Conservation (phyloP, 2,113 vertebrate genomes). For the Egretta garzetta region DNA sequence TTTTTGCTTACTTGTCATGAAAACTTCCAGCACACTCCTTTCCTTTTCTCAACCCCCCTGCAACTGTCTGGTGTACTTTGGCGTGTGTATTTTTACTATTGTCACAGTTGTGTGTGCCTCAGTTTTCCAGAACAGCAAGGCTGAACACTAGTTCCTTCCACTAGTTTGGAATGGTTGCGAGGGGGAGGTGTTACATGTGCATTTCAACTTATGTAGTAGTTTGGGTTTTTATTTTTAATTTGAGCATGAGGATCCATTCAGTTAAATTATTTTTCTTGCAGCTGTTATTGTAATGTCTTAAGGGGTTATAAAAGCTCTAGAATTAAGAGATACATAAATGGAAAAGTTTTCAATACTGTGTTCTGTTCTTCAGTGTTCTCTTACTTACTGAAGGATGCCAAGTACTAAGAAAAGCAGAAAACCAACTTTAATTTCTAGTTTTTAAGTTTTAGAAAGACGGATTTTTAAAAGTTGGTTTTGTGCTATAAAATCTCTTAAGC, state of each 20-base stretch:
- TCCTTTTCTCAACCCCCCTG: neutral
- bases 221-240: neutral
- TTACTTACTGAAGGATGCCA: neutral
- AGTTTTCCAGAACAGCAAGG: neutral
- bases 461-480: neutral
- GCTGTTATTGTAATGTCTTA: neutral
- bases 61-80: neutral
- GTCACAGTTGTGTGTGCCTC: neutral
- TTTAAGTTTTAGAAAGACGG: neutral
- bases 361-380: neutral
- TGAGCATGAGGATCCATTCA: neutral
- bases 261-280: neutral
- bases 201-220: neutral
- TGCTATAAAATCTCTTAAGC: conserved; percentile 4
- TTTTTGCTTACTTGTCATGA: neutral
- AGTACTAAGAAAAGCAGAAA: neutral
- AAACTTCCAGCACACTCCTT: neutral
- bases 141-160: neutral
- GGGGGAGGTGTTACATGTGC: neutral
- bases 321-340: fast-evolving
- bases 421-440: neutral
- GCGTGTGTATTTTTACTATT: neutral
- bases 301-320: neutral
- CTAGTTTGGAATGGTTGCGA: neutral
- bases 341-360: neutral